Percentiles rank a stretch among this genome's conserved stretches.
phyloP scores from a whole-genome alignment of 2,888 invertebrate genomes.

The Rambutsinella grinnellia region DNA sequence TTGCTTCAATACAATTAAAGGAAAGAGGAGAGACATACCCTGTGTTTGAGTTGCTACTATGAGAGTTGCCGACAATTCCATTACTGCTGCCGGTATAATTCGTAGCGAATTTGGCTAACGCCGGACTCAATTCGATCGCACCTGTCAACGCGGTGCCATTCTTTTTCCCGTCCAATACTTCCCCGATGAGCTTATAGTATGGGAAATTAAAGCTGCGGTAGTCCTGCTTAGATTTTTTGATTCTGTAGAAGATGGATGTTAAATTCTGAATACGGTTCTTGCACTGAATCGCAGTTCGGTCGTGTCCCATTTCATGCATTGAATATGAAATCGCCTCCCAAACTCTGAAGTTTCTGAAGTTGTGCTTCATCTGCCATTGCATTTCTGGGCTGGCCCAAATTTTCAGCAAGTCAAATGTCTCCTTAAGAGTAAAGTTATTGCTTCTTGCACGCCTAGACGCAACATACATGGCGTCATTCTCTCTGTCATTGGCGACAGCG shows the following conservation, averaged over 20 bases:
- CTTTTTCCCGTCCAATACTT: constrained; percentile 66
- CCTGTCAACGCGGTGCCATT: constrained; percentile 57
- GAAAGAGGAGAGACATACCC: constrained; percentile 36
- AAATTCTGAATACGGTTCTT: constrained; percentile 66
- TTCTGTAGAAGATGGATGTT: constrained; percentile 66
- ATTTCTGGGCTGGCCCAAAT: constrained; percentile 66
- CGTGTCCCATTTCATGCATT: constrained; percentile 65
- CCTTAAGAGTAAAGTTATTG: constrained; percentile 66
- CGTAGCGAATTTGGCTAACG: constrained; percentile 52
- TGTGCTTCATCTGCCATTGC: constrained; percentile 66
- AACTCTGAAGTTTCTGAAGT: constrained; percentile 64
- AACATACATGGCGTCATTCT: constrained; percentile 64
- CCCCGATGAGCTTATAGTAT: constrained; percentile 66
- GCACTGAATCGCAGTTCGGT: constrained; percentile 66
- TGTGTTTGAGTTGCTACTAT: constrained; percentile 42
- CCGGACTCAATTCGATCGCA: constrained; percentile 46
- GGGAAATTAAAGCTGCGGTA: constrained; percentile 66
- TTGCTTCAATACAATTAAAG: too few relatives aligned
- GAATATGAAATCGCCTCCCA: constrained; percentile 66
- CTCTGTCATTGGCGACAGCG: constrained; percentile 31
- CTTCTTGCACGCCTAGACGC: constrained; percentile 63
- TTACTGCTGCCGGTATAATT: constrained; percentile 51
- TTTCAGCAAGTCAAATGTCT: constrained; percentile 65
- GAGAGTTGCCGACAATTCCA: constrained; percentile 56
- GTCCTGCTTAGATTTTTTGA: constrained; percentile 66